Percentiles rank a stretch among this genome's conserved stretches.
phyloP scores from a whole-genome alignment of 2,113 vertebrate genomes.

The Geococcyx californianus region DNA sequence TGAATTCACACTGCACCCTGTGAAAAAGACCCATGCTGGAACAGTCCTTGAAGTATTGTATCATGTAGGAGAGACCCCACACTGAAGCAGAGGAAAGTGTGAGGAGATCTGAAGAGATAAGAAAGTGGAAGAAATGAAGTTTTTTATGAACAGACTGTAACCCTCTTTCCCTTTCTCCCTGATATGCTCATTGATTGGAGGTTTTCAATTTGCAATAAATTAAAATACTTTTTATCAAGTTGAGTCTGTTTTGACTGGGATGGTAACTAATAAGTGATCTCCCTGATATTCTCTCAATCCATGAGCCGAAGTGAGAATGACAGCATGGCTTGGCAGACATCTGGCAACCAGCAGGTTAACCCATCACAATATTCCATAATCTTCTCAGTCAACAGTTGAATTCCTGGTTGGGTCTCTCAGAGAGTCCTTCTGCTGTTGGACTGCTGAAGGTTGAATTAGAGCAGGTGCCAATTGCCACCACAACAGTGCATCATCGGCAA shows the following conservation, averaged over 20 bases:
- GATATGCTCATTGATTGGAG: background rate
- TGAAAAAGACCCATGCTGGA: background rate
- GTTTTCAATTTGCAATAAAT: background rate
- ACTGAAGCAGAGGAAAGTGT: background rate
- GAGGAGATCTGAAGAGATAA: background rate
- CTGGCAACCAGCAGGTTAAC: background rate
- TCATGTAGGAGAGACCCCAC: too few species aligned
- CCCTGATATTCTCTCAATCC: background rate
- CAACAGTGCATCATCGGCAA: too few species aligned
- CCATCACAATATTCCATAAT: too few species aligned
- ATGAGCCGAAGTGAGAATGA: background rate
- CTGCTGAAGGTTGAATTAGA: too few species aligned
- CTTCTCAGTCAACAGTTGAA: background rate
- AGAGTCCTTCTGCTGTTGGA: too few species aligned
- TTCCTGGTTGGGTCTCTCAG: background rate
- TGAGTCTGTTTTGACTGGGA: background rate
- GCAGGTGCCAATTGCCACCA: too few species aligned
- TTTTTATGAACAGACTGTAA: background rate
- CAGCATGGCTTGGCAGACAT: background rate
- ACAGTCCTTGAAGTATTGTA: background rate
- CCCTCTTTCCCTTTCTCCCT: background rate
- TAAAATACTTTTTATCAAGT: background rate
- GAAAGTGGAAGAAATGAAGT: background rate
- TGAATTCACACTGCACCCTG: background rate
- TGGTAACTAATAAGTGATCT: rapidly evolving